Percentiles rank a stretch among this genome's conserved stretches.
These are phyloP conservation scores for Cephus pulcher DNA, from an alignment of 2,888 invertebrate species.

Conservation along the genomic window DNA sequence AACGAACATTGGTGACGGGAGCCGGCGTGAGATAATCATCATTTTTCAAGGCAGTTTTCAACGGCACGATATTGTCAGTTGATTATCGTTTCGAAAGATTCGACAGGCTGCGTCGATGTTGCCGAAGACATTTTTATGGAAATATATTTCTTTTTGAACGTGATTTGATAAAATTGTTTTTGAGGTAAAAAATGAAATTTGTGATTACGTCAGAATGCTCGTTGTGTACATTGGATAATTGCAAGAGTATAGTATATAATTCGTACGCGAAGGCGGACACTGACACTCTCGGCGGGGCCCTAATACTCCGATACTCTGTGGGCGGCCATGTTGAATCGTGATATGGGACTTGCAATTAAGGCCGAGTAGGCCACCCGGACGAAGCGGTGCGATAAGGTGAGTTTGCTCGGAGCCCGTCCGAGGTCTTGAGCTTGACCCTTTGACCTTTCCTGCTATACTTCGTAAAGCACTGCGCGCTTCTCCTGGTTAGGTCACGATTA, in stretches of 20 bases:
- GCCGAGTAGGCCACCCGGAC: slow-evolving; percentile 66
- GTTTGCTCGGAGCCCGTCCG: slow-evolving; percentile 48
- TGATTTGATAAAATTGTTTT: neutral
- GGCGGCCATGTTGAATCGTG: slow-evolving; percentile 67
- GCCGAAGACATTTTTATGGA: neutral
- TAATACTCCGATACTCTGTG: slow-evolving; percentile 58
- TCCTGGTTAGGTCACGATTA: slow-evolving; percentile 59
- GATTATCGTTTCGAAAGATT: neutral
- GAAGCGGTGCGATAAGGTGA: slow-evolving; percentile 62
- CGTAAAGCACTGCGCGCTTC: slow-evolving; percentile 43
- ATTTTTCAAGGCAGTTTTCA: slow-evolving; percentile 38
- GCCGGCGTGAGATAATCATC: slow-evolving; percentile 39
- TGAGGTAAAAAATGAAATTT: neutral
- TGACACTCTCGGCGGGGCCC: slow-evolving; percentile 18
- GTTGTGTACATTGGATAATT: neutral
- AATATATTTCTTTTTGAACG: neutral
- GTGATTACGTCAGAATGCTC: neutral
- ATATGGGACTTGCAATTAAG: slow-evolving; percentile 65
- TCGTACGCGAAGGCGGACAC: slow-evolving; percentile 1
- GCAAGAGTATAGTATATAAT: neutral
- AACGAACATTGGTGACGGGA: slow-evolving; percentile 39
- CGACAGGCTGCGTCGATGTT: neutral
- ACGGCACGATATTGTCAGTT: neutral
- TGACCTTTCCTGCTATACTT: slow-evolving; percentile 35
- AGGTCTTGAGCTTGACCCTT: slow-evolving; percentile 56